Base-by-base conservation (phyloP, 1,140 invertebrate genomes). In the Drosophila nigromelanica region DNA sequence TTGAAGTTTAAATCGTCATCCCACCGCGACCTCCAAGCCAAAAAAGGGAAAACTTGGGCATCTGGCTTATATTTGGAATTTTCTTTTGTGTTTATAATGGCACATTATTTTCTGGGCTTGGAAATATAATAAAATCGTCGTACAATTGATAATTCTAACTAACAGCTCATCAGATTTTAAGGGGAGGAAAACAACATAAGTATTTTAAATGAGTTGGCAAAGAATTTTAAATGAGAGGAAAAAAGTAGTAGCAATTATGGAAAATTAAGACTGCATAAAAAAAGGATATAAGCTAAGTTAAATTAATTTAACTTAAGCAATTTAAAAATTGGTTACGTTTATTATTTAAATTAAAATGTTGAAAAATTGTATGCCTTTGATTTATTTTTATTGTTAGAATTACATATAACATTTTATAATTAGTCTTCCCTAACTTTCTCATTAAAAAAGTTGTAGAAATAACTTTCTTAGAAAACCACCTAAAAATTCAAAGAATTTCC, bases 1-100 rank as follows among this genome's bases (percentile, higher is more conserved):
- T 86, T 86, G 82, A 66, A 86, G 81, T 87, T 85, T 87, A 81
- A 85, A 79, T 77, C 58, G 70, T 61, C 75, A 48, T 59, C 61
- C 62, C 60, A 42, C 10, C 33, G 11, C 11, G 10, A 48, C 47
- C 39, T 21, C 18, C 39, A 48, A 39, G 47, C 43, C 52, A 7
- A 4, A 11, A n/a, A 55, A 63, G 58, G 58, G 47, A 39, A 55
- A 64, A 76, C 55, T 69, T 76, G 59, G 59, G 66, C 68, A 76
- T 62, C 76, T 86, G 59, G 39, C 40, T 55, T 24, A 14, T 40
- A 12, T 21, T 24, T 24, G 7, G 12, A 40, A 55, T 40, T 40
- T 5, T 35, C 52, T 55, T 55, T 55, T 75, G 63, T 75, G 42
- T 70, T 79, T 50, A 61, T 66, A 78, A 59, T 79, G 61, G 62